A percentile compares a stretch with the other conserved stretches of the same genome.
Evolutionary conservation across 2,797 vertebrate genomes (phyloP).

Genomic region (Rhinella marina): DNA sequence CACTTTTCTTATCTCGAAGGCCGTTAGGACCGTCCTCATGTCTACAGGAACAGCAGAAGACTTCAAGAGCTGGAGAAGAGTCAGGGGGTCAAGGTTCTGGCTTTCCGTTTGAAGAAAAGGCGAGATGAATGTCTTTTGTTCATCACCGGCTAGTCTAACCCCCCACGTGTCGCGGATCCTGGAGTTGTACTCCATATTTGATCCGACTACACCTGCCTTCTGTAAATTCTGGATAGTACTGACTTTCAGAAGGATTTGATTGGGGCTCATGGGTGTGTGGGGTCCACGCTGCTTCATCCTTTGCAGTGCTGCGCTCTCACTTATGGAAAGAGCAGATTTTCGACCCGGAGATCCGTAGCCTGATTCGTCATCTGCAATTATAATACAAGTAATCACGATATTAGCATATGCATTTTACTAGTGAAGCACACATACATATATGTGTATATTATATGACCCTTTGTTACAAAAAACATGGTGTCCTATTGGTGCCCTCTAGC

Average conservation of each 20-base stretch:
- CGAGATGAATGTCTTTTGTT: neutral
- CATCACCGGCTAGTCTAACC: slow-evolving; percentile 22
- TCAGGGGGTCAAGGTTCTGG: slow-evolving; percentile 32
- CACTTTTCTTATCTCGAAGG: slow-evolving; percentile 68
- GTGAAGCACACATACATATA: neutral
- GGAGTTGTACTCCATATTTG: slow-evolving; percentile 67
- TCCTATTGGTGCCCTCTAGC: too few species aligned
- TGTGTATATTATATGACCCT: too few species aligned
- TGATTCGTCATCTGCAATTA: slow-evolving; percentile 55
- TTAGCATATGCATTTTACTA: neutral
- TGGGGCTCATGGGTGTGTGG: slow-evolving; percentile 63
- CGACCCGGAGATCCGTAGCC: neutral
- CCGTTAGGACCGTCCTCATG: slow-evolving; percentile 63
- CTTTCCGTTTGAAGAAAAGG: slow-evolving; percentile 22
- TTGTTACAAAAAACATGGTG: too few species aligned
- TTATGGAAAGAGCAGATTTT: slow-evolving; percentile 33
- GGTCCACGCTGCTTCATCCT: slow-evolving; percentile 66
- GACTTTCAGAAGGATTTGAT: slow-evolving; percentile 75
- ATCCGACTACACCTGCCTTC: slow-evolving; percentile 59
- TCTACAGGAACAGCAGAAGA: slow-evolving; percentile 3
- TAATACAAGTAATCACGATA: neutral
- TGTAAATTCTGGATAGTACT: slow-evolving; percentile 69
- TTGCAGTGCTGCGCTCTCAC: slow-evolving; percentile 65
- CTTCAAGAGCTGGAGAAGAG: slow-evolving; percentile 48
- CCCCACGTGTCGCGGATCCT: slow-evolving; percentile 70